Evolutionary conservation across 2,113 vertebrate species (phyloP).

Genomic region (Leucoraja erinaceus): DNA sequence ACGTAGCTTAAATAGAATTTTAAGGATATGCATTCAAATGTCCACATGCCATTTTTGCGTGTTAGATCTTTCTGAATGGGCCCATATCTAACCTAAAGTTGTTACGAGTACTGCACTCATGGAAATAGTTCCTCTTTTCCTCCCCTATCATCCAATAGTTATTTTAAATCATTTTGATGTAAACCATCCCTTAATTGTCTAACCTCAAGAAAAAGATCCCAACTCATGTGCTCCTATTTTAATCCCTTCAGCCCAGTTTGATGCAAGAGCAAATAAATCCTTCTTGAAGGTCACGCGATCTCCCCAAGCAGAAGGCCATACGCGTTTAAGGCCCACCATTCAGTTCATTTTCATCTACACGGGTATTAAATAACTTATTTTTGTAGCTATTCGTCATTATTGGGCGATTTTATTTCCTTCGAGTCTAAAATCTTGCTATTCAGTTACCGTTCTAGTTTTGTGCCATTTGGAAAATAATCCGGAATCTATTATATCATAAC

Average conservation of each 20-base stretch:
- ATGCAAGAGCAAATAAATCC: constrained; percentile 1
- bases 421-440: too few species aligned
- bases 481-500: too few species aligned
- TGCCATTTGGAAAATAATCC: too few species aligned
- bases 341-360: too few species aligned
- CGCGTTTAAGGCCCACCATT: too few species aligned
- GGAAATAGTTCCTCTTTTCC: not conserved
- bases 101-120: not conserved
- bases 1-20: not conserved
- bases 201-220: not conserved
- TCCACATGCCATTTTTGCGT: not conserved
- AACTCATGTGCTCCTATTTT: not conserved
- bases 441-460: too few species aligned
- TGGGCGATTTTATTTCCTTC: too few species aligned
- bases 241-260: not conserved
- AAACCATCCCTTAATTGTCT: not conserved
- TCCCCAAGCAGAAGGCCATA: not conserved
- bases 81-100: not conserved
- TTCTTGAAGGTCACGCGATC: not conserved
- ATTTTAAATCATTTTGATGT: not conserved
- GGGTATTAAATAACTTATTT: too few species aligned
- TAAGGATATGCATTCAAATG: not conserved
- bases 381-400: too few species aligned
- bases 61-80: not conserved
- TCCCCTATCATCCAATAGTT: not conserved